Conservation (phyloP, 1,140 invertebrate species). For the Drosophila murphyi region DNA sequence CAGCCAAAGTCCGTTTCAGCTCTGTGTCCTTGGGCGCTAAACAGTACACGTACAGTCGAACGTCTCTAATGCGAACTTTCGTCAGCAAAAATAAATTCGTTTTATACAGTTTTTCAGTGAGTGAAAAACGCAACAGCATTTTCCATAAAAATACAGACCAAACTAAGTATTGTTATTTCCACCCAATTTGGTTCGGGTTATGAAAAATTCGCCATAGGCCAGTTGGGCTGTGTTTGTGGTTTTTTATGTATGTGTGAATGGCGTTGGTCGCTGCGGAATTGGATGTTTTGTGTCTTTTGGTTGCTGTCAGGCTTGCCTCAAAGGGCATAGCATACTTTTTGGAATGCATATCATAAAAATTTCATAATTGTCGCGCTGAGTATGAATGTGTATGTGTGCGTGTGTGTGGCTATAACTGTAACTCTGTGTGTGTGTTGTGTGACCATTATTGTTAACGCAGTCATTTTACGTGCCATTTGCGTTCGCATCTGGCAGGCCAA, state of each 20-base stretch:
- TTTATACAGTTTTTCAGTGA: too few relatives aligned
- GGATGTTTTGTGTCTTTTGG: slow-evolving; percentile 36
- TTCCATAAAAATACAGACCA: too few relatives aligned
- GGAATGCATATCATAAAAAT: slow-evolving; percentile 69
- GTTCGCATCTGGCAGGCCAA: slow-evolving; percentile 64
- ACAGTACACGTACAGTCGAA: slow-evolving; percentile 5
- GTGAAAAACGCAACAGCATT: too few relatives aligned
- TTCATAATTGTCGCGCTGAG: slow-evolving; percentile 70
- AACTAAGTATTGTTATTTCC: too few relatives aligned
- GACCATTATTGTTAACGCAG: slow-evolving; percentile 54
- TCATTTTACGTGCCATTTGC: slow-evolving; percentile 69
- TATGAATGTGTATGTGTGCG: slow-evolving; percentile 41
- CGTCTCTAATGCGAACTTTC: background rate
- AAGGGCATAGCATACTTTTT: slow-evolving; percentile 68
- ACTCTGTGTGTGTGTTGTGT: slow-evolving; percentile 17
- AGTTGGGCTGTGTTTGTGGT: background rate
- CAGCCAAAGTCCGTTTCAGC: slow-evolving; percentile 23
- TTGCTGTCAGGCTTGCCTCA: slow-evolving; percentile 50
- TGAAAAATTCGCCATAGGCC: background rate
- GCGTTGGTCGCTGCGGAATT: slow-evolving; percentile 39
- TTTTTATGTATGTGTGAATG: slow-evolving; percentile 1
- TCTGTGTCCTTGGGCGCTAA: slow-evolving; percentile 43
- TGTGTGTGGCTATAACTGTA: slow-evolving; percentile 22
- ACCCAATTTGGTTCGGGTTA: too few relatives aligned
- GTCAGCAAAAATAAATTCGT: too few relatives aligned